These are phyloP conservation scores for Pocillopora meandrina DNA, from an alignment of 92 coral and sea anemone species.

Conservation along the genomic window DNA sequence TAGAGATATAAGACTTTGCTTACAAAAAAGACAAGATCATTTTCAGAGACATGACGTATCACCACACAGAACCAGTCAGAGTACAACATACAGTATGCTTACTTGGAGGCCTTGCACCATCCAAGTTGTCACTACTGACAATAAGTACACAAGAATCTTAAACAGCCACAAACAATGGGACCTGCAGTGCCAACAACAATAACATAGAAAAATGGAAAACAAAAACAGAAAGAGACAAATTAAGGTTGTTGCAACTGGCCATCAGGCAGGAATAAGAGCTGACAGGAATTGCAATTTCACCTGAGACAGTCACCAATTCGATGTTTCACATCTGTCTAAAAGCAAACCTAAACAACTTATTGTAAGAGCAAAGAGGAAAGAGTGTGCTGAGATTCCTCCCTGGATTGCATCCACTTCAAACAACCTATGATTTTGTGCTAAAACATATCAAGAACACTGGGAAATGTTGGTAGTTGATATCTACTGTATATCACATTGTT, in stretches of 20 bases:
- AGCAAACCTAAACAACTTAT: conserved; percentile 41
- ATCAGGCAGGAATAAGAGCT: conserved; percentile 13
- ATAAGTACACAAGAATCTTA: no score
- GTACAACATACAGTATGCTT: no score
- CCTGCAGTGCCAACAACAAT: no score
- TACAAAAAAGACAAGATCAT: no score
- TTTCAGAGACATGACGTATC: no score
- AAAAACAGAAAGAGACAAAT: neutral
- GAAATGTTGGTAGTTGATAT: neutral
- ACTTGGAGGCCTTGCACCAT: no score
- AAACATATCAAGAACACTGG: conserved; percentile 31
- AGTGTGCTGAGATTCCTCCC: conserved; percentile 46
- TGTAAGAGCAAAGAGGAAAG: conserved; percentile 46
- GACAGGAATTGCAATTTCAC: conserved; percentile 38
- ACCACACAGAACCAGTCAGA: no score
- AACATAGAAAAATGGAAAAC: neutral
- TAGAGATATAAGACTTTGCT: no score
- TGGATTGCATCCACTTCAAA: conserved; percentile 53
- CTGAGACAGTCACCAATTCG: conserved; percentile 43
- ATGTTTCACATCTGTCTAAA: conserved; percentile 57
- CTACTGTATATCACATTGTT: no score
- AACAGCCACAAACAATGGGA: no score
- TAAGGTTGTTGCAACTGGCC: neutral
- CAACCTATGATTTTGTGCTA: conserved; percentile 51
- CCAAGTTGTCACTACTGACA: no score